Evolutionary conservation across 2,888 invertebrate species (phyloP).

Genomic region (Altica lythri): DNA sequence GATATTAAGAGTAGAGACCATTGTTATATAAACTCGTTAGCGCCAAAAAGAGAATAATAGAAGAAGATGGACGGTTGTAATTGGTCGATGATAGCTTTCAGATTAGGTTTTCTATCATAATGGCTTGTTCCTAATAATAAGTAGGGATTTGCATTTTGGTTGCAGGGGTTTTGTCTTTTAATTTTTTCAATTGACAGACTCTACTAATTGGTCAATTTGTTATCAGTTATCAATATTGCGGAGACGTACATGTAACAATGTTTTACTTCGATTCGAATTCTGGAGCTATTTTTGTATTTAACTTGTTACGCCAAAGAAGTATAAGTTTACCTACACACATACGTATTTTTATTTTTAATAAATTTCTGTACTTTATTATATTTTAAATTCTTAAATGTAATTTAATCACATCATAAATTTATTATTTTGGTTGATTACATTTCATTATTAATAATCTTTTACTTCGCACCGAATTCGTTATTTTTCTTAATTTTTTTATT

Average conservation of each 20-base stretch:
- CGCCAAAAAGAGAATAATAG: not conserved
- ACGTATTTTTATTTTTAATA: too few relatives aligned
- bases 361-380: too few relatives aligned
- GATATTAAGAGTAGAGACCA: constrained; percentile 17
- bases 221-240: constrained; percentile 11
- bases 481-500: too few relatives aligned
- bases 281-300: not conserved
- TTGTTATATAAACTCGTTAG: constrained; percentile 10
- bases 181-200: not conserved
- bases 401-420: too few relatives aligned
- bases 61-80: constrained; percentile 3
- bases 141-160: constrained; percentile 13
- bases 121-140: constrained; percentile 9
- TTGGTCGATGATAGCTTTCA: constrained; percentile 8
- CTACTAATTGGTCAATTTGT: constrained; percentile 15
- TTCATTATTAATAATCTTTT: too few relatives aligned
- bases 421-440: too few relatives aligned
- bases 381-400: too few relatives aligned
- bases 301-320: not conserved
- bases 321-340: too few relatives aligned
- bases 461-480: too few relatives aligned
- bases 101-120: constrained; percentile 16
- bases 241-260: too few relatives aligned
- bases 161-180: constrained; percentile 11
- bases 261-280: not conserved